Percentiles rank a stretch among this genome's conserved stretches.
phyloP scores from a whole-genome alignment of 2,797 vertebrate species.

The Platyrinchus mystaceus region DNA sequence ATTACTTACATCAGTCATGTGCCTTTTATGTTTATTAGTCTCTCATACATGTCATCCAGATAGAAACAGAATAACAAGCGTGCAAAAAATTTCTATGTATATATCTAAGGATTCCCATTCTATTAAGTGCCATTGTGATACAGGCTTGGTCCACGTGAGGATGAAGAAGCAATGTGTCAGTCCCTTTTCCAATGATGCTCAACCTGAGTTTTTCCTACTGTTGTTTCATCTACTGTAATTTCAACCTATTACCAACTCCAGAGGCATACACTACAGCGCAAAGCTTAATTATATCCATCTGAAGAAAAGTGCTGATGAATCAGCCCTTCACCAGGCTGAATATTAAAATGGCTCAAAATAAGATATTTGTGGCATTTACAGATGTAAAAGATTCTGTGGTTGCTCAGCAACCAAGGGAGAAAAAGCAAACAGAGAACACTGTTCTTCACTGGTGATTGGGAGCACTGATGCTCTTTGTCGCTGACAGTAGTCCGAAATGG shows the following conservation, averaged over 20 bases:
- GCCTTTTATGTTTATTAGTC: neutral
- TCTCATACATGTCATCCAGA: neutral
- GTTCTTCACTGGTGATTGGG: neutral
- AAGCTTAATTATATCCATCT: slow-evolving; percentile 63
- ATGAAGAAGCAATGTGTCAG: neutral
- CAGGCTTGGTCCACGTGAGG: neutral
- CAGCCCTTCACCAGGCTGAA: slow-evolving; percentile 49
- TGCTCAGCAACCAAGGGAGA: slow-evolving; percentile 72
- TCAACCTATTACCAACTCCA: slow-evolving; percentile 3
- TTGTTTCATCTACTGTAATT: neutral
- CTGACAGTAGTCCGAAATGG: neutral
- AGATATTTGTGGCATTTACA: slow-evolving; percentile 60
- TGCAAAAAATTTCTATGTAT: neutral
- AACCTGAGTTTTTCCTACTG: neutral
- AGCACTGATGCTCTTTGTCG: neutral
- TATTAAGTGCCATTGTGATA: neutral
- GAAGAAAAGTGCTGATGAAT: slow-evolving; percentile 58
- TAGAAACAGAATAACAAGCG: neutral
- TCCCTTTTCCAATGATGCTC: neutral
- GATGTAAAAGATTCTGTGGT: slow-evolving; percentile 61
- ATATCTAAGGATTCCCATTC: neutral
- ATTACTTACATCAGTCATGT: neutral
- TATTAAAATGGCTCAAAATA: slow-evolving; percentile 60
- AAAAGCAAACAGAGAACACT: slow-evolving; percentile 54
- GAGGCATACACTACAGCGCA: neutral